Base-by-base conservation (phyloP, 2,888 invertebrate species). In the Erebia ligea region DNA sequence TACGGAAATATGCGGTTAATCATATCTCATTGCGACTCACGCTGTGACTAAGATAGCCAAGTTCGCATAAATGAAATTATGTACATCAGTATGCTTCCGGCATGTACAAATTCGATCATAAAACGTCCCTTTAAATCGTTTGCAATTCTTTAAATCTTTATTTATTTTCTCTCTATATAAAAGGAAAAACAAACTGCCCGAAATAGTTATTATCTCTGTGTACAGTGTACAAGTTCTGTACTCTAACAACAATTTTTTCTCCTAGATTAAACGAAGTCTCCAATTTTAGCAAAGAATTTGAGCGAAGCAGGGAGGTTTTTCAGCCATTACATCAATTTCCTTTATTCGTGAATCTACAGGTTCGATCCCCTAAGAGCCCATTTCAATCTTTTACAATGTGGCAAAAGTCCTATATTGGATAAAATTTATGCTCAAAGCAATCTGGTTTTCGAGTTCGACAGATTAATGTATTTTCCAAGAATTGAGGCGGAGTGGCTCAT, bases 1-100 rank as follows among this genome's bases (percentile, higher is more conserved):
- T 84, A 86, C 89, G 78, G 82, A 80, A 85, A 83, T 85, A 84
- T 83, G 82, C 83, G 84, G 84, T 87, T 86, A 88, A 87, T 88
- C 86, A 84, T 82, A 84, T 84, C 83, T 82, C 79, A 76, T 73
- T 73, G 75, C 83, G 81, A 83, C 82, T 86, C 84, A 81, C 79
- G 78, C 77, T 71, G 65, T 85, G 82, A 84, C 83, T 86, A 86
- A 86, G 78, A 74, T 75, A 73, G 62, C 69, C 69, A 59, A 67
- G 69, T 74, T 76, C 71, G 65, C 72, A 70, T 72, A 72, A 66
- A 59, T 54, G 61, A 71, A 67, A 67, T 69, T 67, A 63, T 13
- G 69, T 67, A 66, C 8, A 59, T 61, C 17, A 9, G 40, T 17
- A 59, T n/a, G n/a, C 52, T 65, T 62, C 52, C 68, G 40, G 34